phyloP scores from a whole-genome alignment of 1,140 invertebrate species.

The Apis laboriosa region DNA sequence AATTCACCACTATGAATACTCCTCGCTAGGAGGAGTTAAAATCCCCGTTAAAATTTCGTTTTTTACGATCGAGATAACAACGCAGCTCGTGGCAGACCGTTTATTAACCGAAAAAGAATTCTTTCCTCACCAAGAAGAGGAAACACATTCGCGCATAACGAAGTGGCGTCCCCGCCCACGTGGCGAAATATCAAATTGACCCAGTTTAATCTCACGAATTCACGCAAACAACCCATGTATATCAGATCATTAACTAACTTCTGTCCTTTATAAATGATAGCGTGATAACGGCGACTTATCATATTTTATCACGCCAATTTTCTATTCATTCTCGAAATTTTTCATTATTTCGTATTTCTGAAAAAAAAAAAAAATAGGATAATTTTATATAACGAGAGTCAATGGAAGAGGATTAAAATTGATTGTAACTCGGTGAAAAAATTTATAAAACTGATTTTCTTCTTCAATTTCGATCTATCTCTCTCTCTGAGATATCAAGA shows the following conservation, averaged over 20 bases:
- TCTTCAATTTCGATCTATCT: too few species aligned
- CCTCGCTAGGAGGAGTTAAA: neutral
- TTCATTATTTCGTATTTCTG: too few species aligned
- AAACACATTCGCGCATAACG: conserved; percentile 12
- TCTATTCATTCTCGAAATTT: neutral
- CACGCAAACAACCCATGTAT: neutral
- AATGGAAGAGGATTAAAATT: too few species aligned
- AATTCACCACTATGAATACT: neutral
- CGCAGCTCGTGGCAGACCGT: neutral
- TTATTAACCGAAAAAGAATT: conserved; percentile 4
- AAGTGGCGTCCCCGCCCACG: neutral
- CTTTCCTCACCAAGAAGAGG: neutral
- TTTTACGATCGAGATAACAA: neutral
- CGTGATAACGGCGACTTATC: too few species aligned
- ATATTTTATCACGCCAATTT: too few species aligned
- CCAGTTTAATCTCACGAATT: conserved; percentile 30
- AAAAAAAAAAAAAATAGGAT: too few species aligned
- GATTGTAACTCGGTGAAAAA: neutral
- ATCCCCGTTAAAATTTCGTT: neutral
- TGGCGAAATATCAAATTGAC: conserved; percentile 27
- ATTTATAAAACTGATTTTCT: too few species aligned
- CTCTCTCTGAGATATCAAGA: too few species aligned
- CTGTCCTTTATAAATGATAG: too few species aligned
- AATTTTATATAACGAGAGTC: too few species aligned
- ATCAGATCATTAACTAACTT: neutral